Conservation (phyloP, 1,140 invertebrate genomes). For the Drosophila leontia region DNA sequence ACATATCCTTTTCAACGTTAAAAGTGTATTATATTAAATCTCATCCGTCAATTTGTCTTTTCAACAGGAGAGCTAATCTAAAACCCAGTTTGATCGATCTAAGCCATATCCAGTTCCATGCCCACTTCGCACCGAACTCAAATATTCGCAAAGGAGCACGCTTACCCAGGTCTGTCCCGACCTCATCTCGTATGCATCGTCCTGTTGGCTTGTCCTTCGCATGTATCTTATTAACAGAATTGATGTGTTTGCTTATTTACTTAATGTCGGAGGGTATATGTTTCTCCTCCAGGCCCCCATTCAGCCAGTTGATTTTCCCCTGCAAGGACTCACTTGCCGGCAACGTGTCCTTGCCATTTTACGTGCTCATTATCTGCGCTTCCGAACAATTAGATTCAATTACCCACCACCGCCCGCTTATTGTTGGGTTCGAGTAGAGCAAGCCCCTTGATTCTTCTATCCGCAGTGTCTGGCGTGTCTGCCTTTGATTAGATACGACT, state of each 20-base stretch:
- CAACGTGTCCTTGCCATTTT: conserved; percentile 44
- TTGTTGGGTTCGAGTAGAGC: conserved; percentile 35
- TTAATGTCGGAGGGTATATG: conserved; percentile 42
- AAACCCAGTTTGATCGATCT: conserved; percentile 6
- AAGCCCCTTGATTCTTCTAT: conserved; percentile 2
- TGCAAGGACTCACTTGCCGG: conserved; percentile 4
- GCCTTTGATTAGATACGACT: conserved; percentile 20
- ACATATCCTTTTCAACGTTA: not conserved
- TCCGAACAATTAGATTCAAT: conserved; percentile 83
- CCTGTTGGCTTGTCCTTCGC: conserved; percentile 42
- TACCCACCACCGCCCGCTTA: conserved; percentile 53
- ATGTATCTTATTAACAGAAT: conserved; percentile 61
- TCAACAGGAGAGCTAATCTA: not conserved
- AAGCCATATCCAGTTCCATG: not conserved
- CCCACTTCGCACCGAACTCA: not conserved
- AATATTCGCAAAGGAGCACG: not conserved
- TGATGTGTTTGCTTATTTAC: conserved; percentile 59
- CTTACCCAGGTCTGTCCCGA: not conserved
- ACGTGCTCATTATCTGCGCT: conserved; percentile 79
- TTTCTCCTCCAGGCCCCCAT: conserved; percentile 28
- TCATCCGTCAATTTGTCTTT: conserved; percentile 1
- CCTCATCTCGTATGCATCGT: conserved; percentile 38
- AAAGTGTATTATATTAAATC: not conserved
- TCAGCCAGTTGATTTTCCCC: conserved; percentile 9
- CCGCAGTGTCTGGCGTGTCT: not conserved